Evolutionary conservation across 2,888 invertebrate species (phyloP).

Genomic region (Scaptomyza reducta): DNA sequence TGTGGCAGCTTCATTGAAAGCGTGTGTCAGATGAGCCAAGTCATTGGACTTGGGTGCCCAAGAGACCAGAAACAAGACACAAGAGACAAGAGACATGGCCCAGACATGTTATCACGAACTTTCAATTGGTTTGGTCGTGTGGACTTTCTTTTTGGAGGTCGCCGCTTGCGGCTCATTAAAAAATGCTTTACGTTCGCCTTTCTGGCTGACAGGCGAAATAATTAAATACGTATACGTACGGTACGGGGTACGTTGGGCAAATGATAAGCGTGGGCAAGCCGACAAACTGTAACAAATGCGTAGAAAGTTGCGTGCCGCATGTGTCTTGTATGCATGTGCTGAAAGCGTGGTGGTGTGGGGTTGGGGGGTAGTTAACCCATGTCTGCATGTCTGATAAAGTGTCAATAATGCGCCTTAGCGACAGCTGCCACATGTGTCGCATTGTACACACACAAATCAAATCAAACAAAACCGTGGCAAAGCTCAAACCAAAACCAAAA

Average conservation of each 20-base stretch:
- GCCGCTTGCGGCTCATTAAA: slow-evolving; percentile 64
- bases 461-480: slow-evolving; percentile 55
- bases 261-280: slow-evolving; percentile 70
- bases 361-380: not conserved
- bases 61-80: slow-evolving; percentile 36
- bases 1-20: slow-evolving; percentile 31
- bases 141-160: slow-evolving; percentile 63
- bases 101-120: slow-evolving; percentile 62
- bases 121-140: slow-evolving; percentile 37
- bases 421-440: slow-evolving; percentile 74
- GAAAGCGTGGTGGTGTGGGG: slow-evolving; percentile 5
- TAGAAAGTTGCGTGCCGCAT: slow-evolving; percentile 64
- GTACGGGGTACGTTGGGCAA: slow-evolving; percentile 32
- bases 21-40: slow-evolving; percentile 63
- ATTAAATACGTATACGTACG: slow-evolving; percentile 55
- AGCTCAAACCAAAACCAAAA: slow-evolving; percentile 8
- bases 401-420: slow-evolving; percentile 72
- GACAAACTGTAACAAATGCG: slow-evolving; percentile 75
- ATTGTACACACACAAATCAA: slow-evolving; percentile 37
- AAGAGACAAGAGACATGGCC: slow-evolving; percentile 28
- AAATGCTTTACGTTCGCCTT: slow-evolving; percentile 59
- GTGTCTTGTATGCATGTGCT: slow-evolving; percentile 48
- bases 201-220: slow-evolving; percentile 73
- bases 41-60: slow-evolving; percentile 38
- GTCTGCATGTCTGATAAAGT: slow-evolving; percentile 62